Base-by-base conservation (phyloP, 2,113 vertebrate genomes). In the Parus major region DNA sequence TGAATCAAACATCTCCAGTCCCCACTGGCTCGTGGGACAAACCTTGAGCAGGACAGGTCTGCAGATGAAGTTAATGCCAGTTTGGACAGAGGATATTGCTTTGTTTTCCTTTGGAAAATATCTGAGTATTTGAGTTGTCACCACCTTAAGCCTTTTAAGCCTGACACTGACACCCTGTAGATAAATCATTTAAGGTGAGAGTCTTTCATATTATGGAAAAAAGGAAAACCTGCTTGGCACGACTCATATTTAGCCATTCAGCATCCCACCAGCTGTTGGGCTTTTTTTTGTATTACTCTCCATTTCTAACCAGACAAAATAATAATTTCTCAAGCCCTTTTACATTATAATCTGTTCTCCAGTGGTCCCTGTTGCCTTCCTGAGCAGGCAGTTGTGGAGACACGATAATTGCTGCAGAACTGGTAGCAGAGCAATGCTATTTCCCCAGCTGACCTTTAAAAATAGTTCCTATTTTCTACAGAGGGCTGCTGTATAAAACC, bases 401-500 rank as follows among this genome's bases (percentile, higher is more conserved):
- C 0, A 1, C 5, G 19, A 22, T 75, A 49, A 63, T 59, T 83
- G 64, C 81, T 61, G 73, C 44, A n/a, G 70, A 79, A 18, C 61
- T 16, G 12, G 81, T 10, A 57, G 77, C 81, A 91, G 65, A 59
- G 61, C 9, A 64, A 53, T 36, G 73, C 53, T 80, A 10, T 73
- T 96, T 76, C 87, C 90, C 47, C 81, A 82, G 0, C 49, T 94
- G 91, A 96, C 96, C 91, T 95, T 96, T 95, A 79, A 55, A 96
- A 65, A 75, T 10, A 73, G 75, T 75, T 76, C 49, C 56, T 35
- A 8, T 72, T 93, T 87, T 69, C 81, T 53, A 1, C 25, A 6
- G 78, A 82, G 69, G 16, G 73, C 69, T 92, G 66, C 25, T 66
- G 82, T 35, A 70, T 27, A 59, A 87, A 90, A 10, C 86, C 4